These are phyloP conservation scores for Hedya salicella DNA, from an alignment of 2,888 invertebrate species.

Conservation along the genomic window DNA sequence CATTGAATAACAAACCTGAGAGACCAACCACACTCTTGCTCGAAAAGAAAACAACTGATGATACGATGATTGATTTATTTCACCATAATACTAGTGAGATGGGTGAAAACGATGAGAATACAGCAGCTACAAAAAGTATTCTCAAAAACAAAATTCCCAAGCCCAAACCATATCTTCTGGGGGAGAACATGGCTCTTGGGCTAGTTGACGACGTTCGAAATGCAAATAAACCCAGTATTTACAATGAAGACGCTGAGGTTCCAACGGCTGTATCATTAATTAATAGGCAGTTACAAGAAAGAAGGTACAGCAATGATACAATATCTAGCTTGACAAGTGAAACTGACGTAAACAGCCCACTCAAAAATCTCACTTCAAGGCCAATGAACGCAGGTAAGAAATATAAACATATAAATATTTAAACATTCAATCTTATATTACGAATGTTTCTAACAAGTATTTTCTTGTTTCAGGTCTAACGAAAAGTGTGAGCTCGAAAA, in stretches of 20 bases:
- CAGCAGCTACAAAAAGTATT: slow-evolving; percentile 87
- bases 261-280: slow-evolving; percentile 71
- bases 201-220: slow-evolving; percentile 52
- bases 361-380: slow-evolving; percentile 58
- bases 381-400: slow-evolving; percentile 66
- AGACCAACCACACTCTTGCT: slow-evolving; percentile 89
- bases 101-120: slow-evolving; percentile 80
- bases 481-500: slow-evolving; percentile 50
- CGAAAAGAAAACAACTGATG: slow-evolving; percentile 63
- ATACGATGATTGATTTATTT: slow-evolving; percentile 52
- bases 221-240: slow-evolving; percentile 48
- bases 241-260: slow-evolving; percentile 51
- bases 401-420: background rate
- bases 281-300: slow-evolving; percentile 71
- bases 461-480: slow-evolving; percentile 44
- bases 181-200: slow-evolving; percentile 86
- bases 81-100: slow-evolving; percentile 57
- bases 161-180: slow-evolving; percentile 90
- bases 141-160: slow-evolving; percentile 90
- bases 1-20: slow-evolving; percentile 72
- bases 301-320: slow-evolving; percentile 57
- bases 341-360: slow-evolving; percentile 49
- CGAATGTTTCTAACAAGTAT: background rate
- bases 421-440: background rate
- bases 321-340: slow-evolving; percentile 54